phyloP scores from a whole-genome alignment of 2,113 vertebrate genomes.

The Brachyistius frenatus region DNA sequence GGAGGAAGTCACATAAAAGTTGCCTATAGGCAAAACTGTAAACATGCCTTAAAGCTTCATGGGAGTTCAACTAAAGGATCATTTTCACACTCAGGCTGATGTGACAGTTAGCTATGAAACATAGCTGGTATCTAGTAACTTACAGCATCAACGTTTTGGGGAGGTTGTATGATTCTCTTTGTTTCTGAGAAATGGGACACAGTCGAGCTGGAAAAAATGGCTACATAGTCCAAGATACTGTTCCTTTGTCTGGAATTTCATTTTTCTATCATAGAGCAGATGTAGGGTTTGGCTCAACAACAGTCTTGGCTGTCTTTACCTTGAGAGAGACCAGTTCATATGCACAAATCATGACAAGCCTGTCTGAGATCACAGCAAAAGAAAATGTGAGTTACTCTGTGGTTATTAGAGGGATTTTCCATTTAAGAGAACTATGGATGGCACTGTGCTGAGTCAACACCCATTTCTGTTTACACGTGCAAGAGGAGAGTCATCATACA shows the following conservation, averaged over 20 bases:
- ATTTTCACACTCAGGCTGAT: too few relatives aligned
- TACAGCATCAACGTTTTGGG: too few relatives aligned
- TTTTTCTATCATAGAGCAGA: constrained; percentile 4
- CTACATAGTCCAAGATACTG: not conserved
- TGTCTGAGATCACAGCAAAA: not conserved
- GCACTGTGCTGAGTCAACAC: not conserved
- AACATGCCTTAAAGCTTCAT: too few relatives aligned
- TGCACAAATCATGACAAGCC: not conserved
- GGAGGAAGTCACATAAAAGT: too few relatives aligned
- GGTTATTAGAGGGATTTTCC: constrained; percentile 13
- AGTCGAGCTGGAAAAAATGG: not conserved
- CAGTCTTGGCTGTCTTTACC: constrained; percentile 7
- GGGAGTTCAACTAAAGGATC: too few relatives aligned
- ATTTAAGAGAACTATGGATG: not conserved
- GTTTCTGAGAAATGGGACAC: constrained; percentile 6
- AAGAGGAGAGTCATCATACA: not conserved
- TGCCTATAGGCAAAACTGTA: too few relatives aligned
- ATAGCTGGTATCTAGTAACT: too few relatives aligned
- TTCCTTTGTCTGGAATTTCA: constrained; percentile 24
- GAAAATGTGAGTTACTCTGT: not conserved
- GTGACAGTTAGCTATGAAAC: too few relatives aligned
- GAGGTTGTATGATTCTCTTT: not conserved
- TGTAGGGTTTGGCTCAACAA: not conserved
- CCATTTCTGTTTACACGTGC: not conserved
- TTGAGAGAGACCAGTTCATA: not conserved